Base-by-base conservation (phyloP, 2,888 invertebrate genomes). In the Drosophila kuntzei region DNA sequence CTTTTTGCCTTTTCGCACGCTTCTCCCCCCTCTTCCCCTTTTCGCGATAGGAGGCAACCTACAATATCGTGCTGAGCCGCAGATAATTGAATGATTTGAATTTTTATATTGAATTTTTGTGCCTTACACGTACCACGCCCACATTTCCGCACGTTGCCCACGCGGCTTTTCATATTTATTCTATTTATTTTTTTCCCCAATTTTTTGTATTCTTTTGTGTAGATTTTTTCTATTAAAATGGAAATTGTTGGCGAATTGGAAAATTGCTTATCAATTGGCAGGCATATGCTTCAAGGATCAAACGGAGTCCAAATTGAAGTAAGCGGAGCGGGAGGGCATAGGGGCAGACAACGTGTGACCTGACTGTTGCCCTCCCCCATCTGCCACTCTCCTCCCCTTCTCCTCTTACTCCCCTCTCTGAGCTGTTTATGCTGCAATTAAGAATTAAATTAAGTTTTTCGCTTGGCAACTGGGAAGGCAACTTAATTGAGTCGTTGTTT, bases 71-170 rank as follows among this genome's bases (percentile, higher is more conserved):
- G 85, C 68, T 84, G 89, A 89, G 89, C 83, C 89, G 59, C 89
- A 89, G 89, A 89, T 88, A 88, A 88, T 88, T 88, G 90, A 89
- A 90, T 89, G 90, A 88, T 88, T 90, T 88, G 89, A 88, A 88
- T 88, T 89, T 88, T 89, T 88, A 85, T 90, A 89, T 90, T 87
- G 86, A 87, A 90, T 87, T 90, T 82, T 22, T 32, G 20, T 70
- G 71, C 62, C 65, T 76, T 70, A 72, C 70, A 73, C 71, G 51
- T 37, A 11, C 25, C 59, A 58, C 84, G 60, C 65, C 61, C 69
- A 65, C 49, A 57, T 44, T 57, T 50, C 34, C 18, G 18, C 12
- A 57, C 8, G 41, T 11, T 41, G 37, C 53, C 50, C 54, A 65
- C 50, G 34, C 63, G 58, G 60, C 71, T 76, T 79, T 82, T 85